phyloP scores from a whole-genome alignment of 2,113 vertebrate genomes.

The Nycticebus coucang region DNA sequence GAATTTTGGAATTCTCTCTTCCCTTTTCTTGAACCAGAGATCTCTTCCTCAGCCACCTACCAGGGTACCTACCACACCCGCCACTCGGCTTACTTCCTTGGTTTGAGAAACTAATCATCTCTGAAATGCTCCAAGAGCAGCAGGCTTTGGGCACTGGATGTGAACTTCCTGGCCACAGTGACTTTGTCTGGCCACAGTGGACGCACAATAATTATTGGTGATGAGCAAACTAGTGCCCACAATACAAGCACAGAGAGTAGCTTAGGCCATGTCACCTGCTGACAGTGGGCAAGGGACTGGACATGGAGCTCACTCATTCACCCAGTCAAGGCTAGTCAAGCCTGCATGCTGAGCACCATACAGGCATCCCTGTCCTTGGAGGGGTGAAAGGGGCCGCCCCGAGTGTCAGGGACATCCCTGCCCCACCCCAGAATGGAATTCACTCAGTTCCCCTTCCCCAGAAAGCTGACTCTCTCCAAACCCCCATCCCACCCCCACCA shows the following conservation, averaged over 20 bases:
- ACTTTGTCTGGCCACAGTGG: not conserved
- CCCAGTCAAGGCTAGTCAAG: not conserved
- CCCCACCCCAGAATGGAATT: not conserved
- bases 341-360: not conserved
- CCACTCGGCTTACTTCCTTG: not conserved
- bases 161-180: not conserved
- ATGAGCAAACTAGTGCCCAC: not conserved
- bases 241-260: not conserved
- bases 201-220: not conserved
- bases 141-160: not conserved
- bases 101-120: constrained; percentile 22
- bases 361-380: not conserved
- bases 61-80: rapidly evolving
- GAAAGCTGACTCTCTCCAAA: not conserved
- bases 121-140: not conserved
- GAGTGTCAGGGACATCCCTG: not conserved
- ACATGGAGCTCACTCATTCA: rapidly evolving
- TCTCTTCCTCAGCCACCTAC: not conserved
- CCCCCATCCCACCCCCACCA: rapidly evolving
- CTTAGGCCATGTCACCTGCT: rapidly evolving
- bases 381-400: not conserved
- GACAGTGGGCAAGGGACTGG: not conserved
- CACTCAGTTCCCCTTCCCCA: no score
- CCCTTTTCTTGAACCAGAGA: no score
- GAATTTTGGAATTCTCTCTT: not conserved